Evolutionary conservation across 1,140 invertebrate species (phyloP), one percentile per base, ranked within the genome.

Genomic region (Drosophila tristis): DNA sequence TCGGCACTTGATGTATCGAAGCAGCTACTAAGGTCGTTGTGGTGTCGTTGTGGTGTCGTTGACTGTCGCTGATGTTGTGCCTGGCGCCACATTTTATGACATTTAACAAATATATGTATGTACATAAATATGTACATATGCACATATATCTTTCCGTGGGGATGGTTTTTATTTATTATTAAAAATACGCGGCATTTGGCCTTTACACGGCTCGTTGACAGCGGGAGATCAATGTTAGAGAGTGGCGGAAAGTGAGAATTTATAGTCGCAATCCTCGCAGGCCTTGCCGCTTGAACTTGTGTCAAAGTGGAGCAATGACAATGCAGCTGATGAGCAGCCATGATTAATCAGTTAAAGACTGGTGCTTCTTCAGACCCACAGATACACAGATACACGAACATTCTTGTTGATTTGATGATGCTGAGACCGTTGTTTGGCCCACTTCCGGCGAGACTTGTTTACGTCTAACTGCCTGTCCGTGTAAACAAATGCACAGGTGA

Each of bases 281-380:
- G 70, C 82, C 82, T 87, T 87, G 82, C 77, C 51, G 82, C 84
- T 87, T 87, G 82, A 87, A 87, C 82, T 87, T 87, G 82, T 66
- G 74, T 75, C 84, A 75, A 87, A 79, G 82, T 81, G 75, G 75
- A 65, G 64, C 71, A 86, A 86, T 87, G 81, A 87, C 81, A 86
- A 62, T 25, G 42, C 26, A 4, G 25, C 39, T 23, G 25, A 16
- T 47, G 29, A 50, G n/a, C 56, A 13, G 11, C 35, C 20, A 64
- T 42, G 35, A 29, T 35, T 26, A 72, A 66, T 44, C 74, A n/a
- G 29, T 53, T 15, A 7, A 25, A 53, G 26, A 53, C 20, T 23
- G 20, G 8, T 29, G 25, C 29, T 48, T 31, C 47, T 29, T 11
- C 47, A 13, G 11, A 16, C 9, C 8, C 26, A 7, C 6, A 29